Base-by-base conservation (phyloP, 53 echinoderm and acorn worm genomes). In the Temnopleurus reevesii region DNA sequence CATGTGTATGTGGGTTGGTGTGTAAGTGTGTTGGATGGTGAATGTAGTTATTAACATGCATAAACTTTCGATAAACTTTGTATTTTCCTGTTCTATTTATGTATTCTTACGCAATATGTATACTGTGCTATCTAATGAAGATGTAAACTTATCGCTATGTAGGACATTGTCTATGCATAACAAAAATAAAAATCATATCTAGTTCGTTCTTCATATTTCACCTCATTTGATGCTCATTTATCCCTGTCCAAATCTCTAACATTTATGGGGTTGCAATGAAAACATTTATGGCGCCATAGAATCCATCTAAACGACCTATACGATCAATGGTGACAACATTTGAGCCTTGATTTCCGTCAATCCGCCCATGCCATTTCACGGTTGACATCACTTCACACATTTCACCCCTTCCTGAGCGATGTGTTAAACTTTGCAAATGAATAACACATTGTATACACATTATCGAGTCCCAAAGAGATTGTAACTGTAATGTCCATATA, bases 331-430 rank as follows among this genome's bases (percentile, higher is more conserved):
- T 71, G 71, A 41, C 41, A 71, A 71, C 38, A 43, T 71, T 71
- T 10, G n/a, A 41, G n/a, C 41, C 71, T 43, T 5, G 41, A n/a
- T 27, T 41, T 38, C 71, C 71, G 38, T 41, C n/a, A n/a, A n/a
- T n/a, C 71, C 12, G n/a, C 71, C 41, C n/a, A n/a, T 23, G 41
- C 36, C 38, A 71, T 71, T 71, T 21, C 41, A 71, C n/a, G 35
- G 71, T 71, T 71, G 71, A n/a, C 9, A 71, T 71, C 7, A 71
- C 2, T n/a, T 71, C 71, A 71, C 71, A 71, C 71, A 71, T 71
- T 63, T 34, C 33, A 4, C 31, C 63, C 30, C 63, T 63, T 71
- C 6, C 21, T 2, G 71, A 19, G 71, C 71, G 36, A n/a, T 58
- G 58, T 58, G 58, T 0, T 8, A 58, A 58, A 58, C n/a, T 71